Base-by-base conservation (phyloP, 2,888 invertebrate species). In the Pilophorus perplexus region DNA sequence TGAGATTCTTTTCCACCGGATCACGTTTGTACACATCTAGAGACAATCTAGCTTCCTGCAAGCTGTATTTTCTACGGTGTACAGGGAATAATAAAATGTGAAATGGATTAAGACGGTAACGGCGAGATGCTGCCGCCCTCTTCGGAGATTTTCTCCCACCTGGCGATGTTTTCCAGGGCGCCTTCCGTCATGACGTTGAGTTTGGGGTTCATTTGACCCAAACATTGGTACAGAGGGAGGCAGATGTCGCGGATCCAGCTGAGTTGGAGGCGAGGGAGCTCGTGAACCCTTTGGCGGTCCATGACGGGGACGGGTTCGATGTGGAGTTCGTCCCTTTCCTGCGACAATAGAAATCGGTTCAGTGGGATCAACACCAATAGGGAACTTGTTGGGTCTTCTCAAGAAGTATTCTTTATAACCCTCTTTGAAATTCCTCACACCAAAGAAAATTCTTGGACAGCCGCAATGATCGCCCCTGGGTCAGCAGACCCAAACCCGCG, bases 261-360 rank as follows among this genome's bases (percentile, higher is more conserved):
- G 71, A 80, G 79, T 76, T 84, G 83, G 69, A 82, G 76, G 60
- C 80, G 78, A 1, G 84, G 83, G 23, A 84, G 75, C 72, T 83
- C 81, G 71, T 82, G 78, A 65, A 80, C 79, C 65, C 80, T 77
- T 70, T 79, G 79, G 38, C 83, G 73, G 75, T 84, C 83, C 83
- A 84, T 83, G 75, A 83, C 81, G 1, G 82, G 79, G 73, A 77
- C 78, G 1, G 81, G 81, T 67, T 80, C 78, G 16, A 81, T 77
- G 64, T 81, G 79, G 50, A 81, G 74, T 71, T 80, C 78, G 25
- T 75, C 75, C 64, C 78, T 74, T 72, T 82, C 81, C 70, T 60
- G 42, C 14, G 37, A 27, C 25, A 28, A 1, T 12, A 28, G 14
- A 10, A 5, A 22, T n/a, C n/a, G n/a, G n/a, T n/a, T n/a, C n/a